A percentile compares a stretch with the other conserved stretches of the same genome.
Conservation (phyloP, 2,113 vertebrate species). For the Puma concolor region DNA sequence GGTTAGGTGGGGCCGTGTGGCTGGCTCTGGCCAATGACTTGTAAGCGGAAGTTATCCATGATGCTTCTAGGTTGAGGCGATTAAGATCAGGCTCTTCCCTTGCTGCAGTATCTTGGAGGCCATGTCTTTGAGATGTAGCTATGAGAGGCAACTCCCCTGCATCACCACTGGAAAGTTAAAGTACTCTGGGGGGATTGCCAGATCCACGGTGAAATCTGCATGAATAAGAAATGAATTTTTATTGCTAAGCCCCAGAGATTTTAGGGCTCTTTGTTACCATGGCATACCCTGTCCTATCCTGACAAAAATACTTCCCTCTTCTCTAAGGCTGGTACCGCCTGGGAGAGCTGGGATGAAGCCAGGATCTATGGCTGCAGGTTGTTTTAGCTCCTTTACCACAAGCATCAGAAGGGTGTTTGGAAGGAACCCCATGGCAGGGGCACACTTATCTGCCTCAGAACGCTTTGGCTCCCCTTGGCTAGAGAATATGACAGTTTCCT, state of each 20-base stretch:
- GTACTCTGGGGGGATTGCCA: background rate
- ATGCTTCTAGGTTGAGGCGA: background rate
- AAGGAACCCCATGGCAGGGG: background rate
- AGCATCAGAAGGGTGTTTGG: background rate
- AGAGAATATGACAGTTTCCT: conserved; percentile 47
- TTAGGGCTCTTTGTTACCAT: background rate
- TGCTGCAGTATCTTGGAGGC: background rate
- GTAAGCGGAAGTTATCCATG: background rate
- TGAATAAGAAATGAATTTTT: background rate
- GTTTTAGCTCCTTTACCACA: background rate
- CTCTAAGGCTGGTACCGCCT: background rate
- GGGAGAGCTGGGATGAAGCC: background rate
- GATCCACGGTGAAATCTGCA: background rate
- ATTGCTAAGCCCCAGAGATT: background rate
- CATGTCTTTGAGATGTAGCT: background rate
- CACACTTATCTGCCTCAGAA: conserved; percentile 8
- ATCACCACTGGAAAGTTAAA: background rate
- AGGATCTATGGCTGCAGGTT: background rate
- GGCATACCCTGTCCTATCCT: background rate
- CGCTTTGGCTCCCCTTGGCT: conserved; percentile 48
- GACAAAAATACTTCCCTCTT: background rate
- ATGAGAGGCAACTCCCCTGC: background rate
- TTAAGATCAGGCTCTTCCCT: background rate
- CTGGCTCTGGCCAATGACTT: background rate
- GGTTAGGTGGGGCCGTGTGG: background rate